Conservation (phyloP, 2,113 vertebrate genomes). For the Athene noctua region DNA sequence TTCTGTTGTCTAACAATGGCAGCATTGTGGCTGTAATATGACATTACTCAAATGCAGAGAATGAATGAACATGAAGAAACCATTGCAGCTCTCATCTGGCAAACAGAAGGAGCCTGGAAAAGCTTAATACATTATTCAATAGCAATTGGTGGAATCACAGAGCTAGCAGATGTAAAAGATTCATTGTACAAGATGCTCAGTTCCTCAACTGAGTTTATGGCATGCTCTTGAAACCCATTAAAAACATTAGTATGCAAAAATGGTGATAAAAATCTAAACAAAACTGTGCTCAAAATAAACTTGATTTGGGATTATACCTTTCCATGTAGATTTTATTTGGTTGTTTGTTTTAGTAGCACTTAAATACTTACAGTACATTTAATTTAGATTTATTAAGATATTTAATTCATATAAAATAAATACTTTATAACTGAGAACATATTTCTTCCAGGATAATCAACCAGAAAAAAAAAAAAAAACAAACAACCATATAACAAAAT, state of each 20-base stretch:
- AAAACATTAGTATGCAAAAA: constrained; percentile 21
- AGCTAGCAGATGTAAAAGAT: constrained; percentile 22
- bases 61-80: constrained; percentile 17
- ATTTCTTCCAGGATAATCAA: neutral
- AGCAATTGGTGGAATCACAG: constrained; percentile 10
- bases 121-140: constrained; percentile 51
- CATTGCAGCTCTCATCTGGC: neutral
- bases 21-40: neutral
- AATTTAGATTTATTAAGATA: constrained; percentile 1
- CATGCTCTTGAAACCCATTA: neutral
- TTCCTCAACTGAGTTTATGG: neutral
- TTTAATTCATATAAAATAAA: neutral
- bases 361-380: neutral
- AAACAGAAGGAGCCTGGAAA: neutral
- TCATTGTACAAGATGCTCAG: neutral
- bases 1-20: neutral
- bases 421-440: neutral
- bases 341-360: neutral
- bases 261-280: constrained; percentile 20
- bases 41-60: neutral
- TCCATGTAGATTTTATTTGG: neutral
- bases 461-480: neutral
- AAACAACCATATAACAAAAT: neutral
- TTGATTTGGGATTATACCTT: neutral
- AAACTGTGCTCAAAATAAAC: neutral